A percentile compares a stretch with the other conserved stretches of the same genome.
phyloP scores from a whole-genome alignment of 1,140 invertebrate species.

The Drosophila teissieri region DNA sequence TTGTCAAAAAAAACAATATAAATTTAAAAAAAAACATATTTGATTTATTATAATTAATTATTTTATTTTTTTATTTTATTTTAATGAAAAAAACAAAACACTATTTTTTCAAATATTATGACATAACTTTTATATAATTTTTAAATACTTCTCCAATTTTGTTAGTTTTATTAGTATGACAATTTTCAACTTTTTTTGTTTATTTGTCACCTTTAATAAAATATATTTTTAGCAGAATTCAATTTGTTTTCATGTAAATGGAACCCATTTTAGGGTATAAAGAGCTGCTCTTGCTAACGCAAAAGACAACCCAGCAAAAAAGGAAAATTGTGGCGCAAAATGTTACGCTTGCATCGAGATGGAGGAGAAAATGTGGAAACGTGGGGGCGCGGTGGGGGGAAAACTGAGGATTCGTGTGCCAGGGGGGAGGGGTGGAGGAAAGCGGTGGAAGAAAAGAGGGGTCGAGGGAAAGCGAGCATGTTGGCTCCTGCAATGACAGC shows the following conservation, averaged over 20 bases:
- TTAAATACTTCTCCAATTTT: no score
- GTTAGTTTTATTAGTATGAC: no score
- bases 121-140: no score
- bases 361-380: slow-evolving; percentile 10
- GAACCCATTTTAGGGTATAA: slow-evolving; percentile 12
- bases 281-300: slow-evolving; percentile 49
- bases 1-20: no score
- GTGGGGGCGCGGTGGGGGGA: background rate
- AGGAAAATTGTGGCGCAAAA: slow-evolving; percentile 72
- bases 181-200: no score
- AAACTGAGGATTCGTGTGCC: slow-evolving; percentile 33
- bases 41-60: no score
- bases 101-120: no score
- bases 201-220: no score
- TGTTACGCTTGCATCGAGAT: slow-evolving; percentile 71
- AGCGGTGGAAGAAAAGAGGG: background rate
- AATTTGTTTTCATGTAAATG: background rate
- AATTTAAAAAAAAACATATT: no score
- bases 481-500: slow-evolving; percentile 75
- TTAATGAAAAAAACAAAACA: no score
- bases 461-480: slow-evolving; percentile 41
- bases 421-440: background rate
- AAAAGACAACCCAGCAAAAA: slow-evolving; percentile 46
- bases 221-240: no score
- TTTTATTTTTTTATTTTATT: no score